Evolutionary conservation across 2,797 vertebrate genomes (phyloP), one percentile per base, ranked within the genome.

Genomic region (Macroramphosus scolopax): DNA sequence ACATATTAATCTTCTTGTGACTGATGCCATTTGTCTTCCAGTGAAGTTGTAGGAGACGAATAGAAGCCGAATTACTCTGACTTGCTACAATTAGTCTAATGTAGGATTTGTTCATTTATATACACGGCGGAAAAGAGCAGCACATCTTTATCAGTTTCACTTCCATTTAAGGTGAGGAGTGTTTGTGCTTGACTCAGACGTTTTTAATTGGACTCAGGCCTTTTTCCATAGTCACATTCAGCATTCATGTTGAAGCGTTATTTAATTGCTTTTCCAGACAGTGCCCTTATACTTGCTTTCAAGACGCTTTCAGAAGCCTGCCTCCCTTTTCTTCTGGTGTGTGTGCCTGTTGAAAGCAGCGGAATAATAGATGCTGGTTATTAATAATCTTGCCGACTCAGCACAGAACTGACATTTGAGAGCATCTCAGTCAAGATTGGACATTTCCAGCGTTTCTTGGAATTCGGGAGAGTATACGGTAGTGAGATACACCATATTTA

Each of bases 181-280:
- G 32, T 46, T 51, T 62, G 16, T 63, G 36, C 62, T 74, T 58
- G 30, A 64, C 48, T 61, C 54, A 43, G 38, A 71, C 28, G 51
- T 72, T 72, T 75, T 74, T 30, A 53, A 66, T 72, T 78, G 63
- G 63, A 79, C 53, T 58, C 4, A 2, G 51, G 56, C 63, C 69
- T 78, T 79, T 82, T 83, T 84, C 76, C 78, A 62, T 73, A 58
- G 66, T 72, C 43, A 62, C 66, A 69, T 62, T 59, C 68, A 55
- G 17, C 68, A 65, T 75, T 78, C 72, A 83, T 70, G 61, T 76
- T 39, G 57, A 80, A 62, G 68, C 63, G 63, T 66, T 64, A 34
- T 75, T 78, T 87, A 88, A 88, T 88, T 76, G 68, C 65, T 87
- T 90, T 89, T 83, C 83, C 87, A 87, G 77, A 69, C 53, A 40